Evolutionary conservation across 2,797 vertebrate genomes (phyloP).

Genomic region (Acanthornis magna): DNA sequence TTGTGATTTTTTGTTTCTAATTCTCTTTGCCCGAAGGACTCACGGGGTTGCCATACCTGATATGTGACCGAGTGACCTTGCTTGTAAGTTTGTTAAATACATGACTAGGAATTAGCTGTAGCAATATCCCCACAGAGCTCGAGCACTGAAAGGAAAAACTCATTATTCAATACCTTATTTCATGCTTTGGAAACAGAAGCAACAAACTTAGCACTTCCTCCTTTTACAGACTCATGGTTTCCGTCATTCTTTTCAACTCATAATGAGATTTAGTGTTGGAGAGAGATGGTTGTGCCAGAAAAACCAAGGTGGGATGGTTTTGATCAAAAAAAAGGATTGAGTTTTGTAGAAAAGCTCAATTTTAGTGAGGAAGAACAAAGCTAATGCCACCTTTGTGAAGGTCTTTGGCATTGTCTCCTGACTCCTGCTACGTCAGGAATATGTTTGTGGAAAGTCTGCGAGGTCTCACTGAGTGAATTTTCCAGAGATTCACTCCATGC

Average conservation of each 20-base stretch:
- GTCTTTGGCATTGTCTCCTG: not conserved
- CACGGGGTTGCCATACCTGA: accelerated
- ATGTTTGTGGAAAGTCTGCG: conserved; percentile 47
- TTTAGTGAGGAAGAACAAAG: not conserved
- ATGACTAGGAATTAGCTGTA: not conserved
- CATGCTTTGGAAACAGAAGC: conserved; percentile 35
- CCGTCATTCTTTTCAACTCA: not conserved
- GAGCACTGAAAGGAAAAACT: conserved; percentile 4
- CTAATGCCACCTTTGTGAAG: not conserved
- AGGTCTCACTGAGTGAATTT: not conserved
- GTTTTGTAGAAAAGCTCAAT: not conserved
- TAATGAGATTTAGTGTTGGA: not conserved
- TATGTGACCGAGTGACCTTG: not conserved
- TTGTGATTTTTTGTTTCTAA: not conserved
- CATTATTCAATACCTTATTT: conserved; percentile 53
- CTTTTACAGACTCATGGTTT: not conserved
- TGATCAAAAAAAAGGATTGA: not conserved
- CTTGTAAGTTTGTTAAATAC: not conserved
- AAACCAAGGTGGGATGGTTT: not conserved
- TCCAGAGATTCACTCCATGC: not conserved
- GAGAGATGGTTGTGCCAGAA: not conserved
- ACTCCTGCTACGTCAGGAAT: not conserved
- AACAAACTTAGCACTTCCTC: conserved; percentile 40
- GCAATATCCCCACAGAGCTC: conserved; percentile 30
- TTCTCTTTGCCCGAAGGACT: not conserved